phyloP scores from a whole-genome alignment of 2,888 invertebrate species.

The Tenthredo livida region DNA sequence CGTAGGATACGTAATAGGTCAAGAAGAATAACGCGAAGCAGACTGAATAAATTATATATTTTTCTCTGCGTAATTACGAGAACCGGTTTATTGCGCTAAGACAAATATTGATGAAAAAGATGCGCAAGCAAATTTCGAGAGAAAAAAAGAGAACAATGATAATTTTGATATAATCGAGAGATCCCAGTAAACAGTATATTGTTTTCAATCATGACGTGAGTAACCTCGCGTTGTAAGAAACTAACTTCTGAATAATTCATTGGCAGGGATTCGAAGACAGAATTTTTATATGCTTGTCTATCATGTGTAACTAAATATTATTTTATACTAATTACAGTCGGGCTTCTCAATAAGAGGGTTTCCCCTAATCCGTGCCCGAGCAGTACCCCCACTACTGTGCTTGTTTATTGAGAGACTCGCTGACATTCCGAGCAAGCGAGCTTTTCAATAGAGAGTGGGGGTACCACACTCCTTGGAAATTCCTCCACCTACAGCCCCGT shows the following conservation, averaged over 20 bases:
- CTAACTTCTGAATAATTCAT: not conserved
- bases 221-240: not conserved
- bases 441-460: too few species aligned
- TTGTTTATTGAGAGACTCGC: too few species aligned
- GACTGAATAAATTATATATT: not conserved
- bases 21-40: not conserved
- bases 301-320: not conserved
- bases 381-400: too few species aligned
- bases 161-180: not conserved
- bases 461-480: too few species aligned
- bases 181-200: not conserved
- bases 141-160: not conserved
- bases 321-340: not conserved
- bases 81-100: slow-evolving; percentile 15
- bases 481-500: too few species aligned
- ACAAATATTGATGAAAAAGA: not conserved
- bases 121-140: not conserved
- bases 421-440: too few species aligned
- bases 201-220: not conserved
- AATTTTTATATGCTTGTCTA: too few species aligned
- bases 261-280: not conserved
- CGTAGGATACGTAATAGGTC: not conserved
- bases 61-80: not conserved
- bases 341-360: too few species aligned
- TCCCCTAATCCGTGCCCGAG: too few species aligned